These are phyloP conservation scores for Drosophila kikkawai DNA, from an alignment of 1,140 invertebrate genomes.

Conservation along the genomic window DNA sequence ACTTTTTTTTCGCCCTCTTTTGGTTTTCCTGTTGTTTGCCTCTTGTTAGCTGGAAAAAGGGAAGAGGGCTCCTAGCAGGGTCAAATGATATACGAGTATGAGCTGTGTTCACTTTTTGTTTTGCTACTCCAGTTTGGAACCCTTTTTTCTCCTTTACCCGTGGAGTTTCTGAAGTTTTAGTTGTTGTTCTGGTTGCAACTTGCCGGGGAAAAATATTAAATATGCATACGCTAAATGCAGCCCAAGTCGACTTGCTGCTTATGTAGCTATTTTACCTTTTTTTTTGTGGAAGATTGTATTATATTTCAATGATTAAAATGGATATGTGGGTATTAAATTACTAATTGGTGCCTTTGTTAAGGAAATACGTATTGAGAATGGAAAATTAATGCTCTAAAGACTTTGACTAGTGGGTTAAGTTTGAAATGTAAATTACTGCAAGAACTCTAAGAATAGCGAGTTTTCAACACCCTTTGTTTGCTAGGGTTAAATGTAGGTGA, in stretches of 20 bases:
- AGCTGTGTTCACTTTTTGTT: constrained; percentile 38
- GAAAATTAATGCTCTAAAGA: not conserved
- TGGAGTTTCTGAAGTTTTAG: constrained; percentile 46
- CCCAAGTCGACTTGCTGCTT: constrained; percentile 27
- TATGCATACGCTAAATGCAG: constrained; percentile 68
- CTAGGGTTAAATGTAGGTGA: constrained; percentile 71
- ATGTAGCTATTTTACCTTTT: constrained; percentile 10
- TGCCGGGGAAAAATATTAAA: constrained; percentile 68
- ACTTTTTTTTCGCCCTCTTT: constrained; percentile 60
- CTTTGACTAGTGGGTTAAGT: too few species aligned
- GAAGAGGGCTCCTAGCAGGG: constrained; percentile 28
- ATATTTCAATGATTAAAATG: not conserved
- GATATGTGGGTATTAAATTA: not conserved
- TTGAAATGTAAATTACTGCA: not conserved
- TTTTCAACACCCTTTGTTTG: constrained; percentile 8
- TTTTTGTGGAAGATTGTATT: not conserved
- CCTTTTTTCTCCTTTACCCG: constrained; percentile 32
- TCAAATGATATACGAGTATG: constrained; percentile 77
- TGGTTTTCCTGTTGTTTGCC: constrained; percentile 57
- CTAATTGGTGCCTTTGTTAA: not conserved
- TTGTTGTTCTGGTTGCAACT: constrained; percentile 44
- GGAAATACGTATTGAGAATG: not conserved
- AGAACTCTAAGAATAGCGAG: not conserved
- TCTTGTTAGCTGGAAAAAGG: constrained; percentile 69
- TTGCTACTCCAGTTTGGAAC: constrained; percentile 27